Percentiles rank a stretch among this genome's conserved stretches.
Conservation (phyloP, 2,888 invertebrate species). For the Beris morrisii region DNA sequence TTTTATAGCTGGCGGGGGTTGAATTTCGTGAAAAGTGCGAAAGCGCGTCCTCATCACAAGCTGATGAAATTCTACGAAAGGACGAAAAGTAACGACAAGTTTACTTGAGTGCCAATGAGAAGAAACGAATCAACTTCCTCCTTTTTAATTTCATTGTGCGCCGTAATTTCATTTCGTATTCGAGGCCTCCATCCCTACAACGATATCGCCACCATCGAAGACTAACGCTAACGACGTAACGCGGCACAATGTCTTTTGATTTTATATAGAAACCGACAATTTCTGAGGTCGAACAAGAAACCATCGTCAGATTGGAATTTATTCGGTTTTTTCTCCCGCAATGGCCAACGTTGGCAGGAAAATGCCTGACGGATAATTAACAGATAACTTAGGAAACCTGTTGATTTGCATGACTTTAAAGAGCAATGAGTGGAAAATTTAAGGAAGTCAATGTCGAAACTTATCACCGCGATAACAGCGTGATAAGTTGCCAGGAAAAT, state of each 20-base stretch:
- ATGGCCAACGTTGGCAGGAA: no score
- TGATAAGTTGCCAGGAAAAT: no score
- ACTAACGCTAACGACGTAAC: background rate
- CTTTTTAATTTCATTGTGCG: slow-evolving; percentile 14
- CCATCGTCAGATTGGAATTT: background rate
- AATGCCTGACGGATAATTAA: no score
- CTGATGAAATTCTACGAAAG: background rate
- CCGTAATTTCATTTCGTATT: slow-evolving; percentile 26
- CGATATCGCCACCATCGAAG: no score
- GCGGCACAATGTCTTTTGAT: background rate
- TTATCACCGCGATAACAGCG: no score
- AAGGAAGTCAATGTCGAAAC: no score
- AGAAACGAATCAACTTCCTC: slow-evolving; percentile 6
- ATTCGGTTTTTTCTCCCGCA: no score
- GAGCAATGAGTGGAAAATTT: background rate
- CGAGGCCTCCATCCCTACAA: background rate
- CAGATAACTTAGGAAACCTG: no score
- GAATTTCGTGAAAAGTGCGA: no score
- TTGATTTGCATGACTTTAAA: background rate
- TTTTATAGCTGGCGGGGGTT: no score
- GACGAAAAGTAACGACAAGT: slow-evolving; percentile 1
- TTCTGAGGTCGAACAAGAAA: background rate
- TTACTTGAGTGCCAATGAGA: slow-evolving; percentile 16
- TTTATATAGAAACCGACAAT: background rate
- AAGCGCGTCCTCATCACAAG: no score